phyloP scores from a whole-genome alignment of 2,797 vertebrate genomes.

The Threskiornis aethiopicus region DNA sequence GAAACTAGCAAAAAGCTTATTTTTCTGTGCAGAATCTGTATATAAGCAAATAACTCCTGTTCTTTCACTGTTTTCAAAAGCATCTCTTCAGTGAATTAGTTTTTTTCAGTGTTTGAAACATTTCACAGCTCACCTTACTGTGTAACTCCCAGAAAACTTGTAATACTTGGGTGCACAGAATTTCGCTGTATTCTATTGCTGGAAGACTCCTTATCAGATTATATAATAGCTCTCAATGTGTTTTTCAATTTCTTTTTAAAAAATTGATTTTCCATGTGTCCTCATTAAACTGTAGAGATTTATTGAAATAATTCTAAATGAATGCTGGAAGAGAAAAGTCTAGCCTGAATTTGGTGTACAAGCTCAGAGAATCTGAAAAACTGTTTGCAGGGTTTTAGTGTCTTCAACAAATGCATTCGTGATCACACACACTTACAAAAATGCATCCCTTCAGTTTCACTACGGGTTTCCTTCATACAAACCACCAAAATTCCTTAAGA shows the following conservation, averaged over 20 bases:
- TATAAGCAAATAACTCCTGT: slow-evolving; percentile 28
- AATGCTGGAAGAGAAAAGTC: neutral
- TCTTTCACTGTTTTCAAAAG: neutral
- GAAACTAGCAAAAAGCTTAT: neutral
- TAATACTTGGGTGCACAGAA: neutral
- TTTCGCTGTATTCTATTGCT: neutral
- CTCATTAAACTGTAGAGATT: neutral
- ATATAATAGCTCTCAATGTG: neutral
- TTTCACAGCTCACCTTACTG: neutral
- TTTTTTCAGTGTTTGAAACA: neutral
- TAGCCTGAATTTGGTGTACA: neutral
- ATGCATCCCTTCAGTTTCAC: neutral
- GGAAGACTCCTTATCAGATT: neutral
- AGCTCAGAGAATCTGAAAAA: neutral
- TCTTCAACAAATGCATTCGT: neutral
- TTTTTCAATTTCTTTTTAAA: neutral
- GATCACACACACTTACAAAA: neutral
- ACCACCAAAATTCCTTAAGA: neutral
- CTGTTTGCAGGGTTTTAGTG: neutral
- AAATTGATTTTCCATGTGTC: neutral
- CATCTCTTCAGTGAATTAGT: neutral
- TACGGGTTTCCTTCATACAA: neutral
- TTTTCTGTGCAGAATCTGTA: neutral
- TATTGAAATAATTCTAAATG: neutral
- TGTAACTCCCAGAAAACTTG: neutral